Evolutionary conservation across 35 echinoderm and acorn worm genomes (phyloP).

Genomic region (Stichopus chloronotus): DNA sequence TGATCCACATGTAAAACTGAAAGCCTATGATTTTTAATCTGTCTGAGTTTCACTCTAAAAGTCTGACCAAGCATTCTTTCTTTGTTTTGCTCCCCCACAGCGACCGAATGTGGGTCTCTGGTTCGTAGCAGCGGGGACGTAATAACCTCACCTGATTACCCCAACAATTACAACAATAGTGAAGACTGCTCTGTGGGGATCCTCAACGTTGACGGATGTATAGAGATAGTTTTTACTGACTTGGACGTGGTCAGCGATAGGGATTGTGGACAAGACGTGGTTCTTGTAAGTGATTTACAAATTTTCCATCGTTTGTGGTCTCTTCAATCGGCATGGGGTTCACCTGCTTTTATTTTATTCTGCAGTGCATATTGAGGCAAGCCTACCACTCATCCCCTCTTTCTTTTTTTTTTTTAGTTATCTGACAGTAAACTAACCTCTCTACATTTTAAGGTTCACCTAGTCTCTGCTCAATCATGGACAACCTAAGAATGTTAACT

Average conservation of each 20-base stretch:
- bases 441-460: no score
- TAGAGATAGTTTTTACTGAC: conserved; percentile 57
- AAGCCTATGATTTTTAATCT: not conserved
- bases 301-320: not conserved
- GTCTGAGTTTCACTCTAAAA: not conserved
- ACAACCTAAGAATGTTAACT: no score
- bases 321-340: not conserved
- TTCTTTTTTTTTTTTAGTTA: no score
- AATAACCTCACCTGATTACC: conserved; percentile 79
- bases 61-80: not conserved
- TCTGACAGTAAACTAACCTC: no score
- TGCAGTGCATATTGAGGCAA: not conserved
- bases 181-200: conserved; percentile 59
- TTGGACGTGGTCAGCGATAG: conserved; percentile 52
- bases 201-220: conserved; percentile 58
- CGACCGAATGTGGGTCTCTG: conserved; percentile 40
- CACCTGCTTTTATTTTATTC: not conserved
- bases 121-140: conserved; percentile 47
- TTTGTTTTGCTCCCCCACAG: not conserved
- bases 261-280: conserved; percentile 36
- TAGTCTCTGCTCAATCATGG: no score
- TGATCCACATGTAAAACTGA: no score
- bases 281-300: conserved; percentile 34
- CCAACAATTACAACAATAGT: conserved; percentile 56
- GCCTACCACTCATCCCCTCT: not conserved